Base-by-base conservation (phyloP, 2,113 vertebrate species). In the Anseranas semipalmata region DNA sequence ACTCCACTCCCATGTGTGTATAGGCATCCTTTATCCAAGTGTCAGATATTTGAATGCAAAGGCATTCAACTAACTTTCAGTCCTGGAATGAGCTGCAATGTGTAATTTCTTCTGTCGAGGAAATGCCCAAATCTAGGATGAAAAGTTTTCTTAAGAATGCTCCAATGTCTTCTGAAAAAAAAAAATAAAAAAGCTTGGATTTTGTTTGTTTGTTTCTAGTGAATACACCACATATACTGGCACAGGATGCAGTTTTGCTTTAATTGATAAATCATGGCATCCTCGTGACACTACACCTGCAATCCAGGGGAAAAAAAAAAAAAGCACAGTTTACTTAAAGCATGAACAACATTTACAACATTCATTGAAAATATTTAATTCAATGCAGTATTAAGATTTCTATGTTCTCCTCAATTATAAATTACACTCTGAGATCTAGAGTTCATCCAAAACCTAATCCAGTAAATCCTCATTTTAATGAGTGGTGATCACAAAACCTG, bases 361-460 rank as follows among this genome's bases (percentile, higher is more conserved):
- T 62, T 90, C 43, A 35, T 55, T 75, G 30, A 33, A 85, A 92
- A 52, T 92, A 63, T 22, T 91, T 89, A 22, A 91, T 89, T 91
- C 76, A 68, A 84, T 78, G 39, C 65, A 78, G 46, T 84, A 84
- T 68, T 87, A 78, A 52, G 66, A 66, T 76, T 96, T 85, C 72
- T 73, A 12, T 93, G 41, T 21, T 85, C 21, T 80, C 50, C 58
- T 76, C 25, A 43, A 58, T 95, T 88, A 52, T 21, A 58, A 79
- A 73, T 87, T 85, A 50, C 25, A 30, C 37, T 66, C 55, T 25
- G 48, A 73, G 37, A 59, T 33, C 37, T 85, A 87, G 72, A 86
- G 13, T 82, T 89, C 56, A 81, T 80, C 72, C 37, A 71, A 89
- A 93, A 46, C 10, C 41, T 87, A 53, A 66, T 91, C 46, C 76